phyloP scores from a whole-genome alignment of 37 sponge, comb jelly and placozoan species.

The Chondrosia reniformis region DNA sequence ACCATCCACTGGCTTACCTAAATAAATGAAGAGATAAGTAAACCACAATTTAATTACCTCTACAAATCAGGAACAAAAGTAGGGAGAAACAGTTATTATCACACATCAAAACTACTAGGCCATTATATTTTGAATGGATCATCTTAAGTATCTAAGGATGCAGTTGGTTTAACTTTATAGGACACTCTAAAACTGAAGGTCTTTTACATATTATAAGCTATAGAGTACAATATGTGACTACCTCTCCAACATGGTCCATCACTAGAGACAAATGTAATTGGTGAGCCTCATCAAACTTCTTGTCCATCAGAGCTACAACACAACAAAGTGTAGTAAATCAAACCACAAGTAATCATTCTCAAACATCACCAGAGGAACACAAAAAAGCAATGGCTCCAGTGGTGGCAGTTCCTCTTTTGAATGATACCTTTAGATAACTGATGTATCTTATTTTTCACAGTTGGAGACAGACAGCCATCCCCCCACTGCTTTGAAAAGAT shows the following conservation, averaged over 20 bases:
- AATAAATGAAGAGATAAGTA: neutral
- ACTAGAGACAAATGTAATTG: constrained; percentile 56
- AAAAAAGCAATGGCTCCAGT: neutral
- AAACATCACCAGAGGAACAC: neutral
- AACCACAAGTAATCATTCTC: neutral
- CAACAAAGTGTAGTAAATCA: neutral
- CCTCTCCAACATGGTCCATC: constrained; percentile 70
- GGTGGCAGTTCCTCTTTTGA: neutral
- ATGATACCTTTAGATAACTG: constrained; percentile 25
- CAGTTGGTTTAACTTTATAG: neutral
- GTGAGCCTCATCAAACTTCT: constrained; percentile 29
- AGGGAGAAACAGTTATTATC: neutral
- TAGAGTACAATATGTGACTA: neutral
- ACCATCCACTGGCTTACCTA: constrained; percentile 72
- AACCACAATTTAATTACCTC: no score
- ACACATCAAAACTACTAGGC: neutral
- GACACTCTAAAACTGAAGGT: neutral
- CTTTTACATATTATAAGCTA: no score
- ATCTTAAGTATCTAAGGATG: no score
- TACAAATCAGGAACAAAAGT: neutral
- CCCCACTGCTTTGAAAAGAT: constrained; percentile 28
- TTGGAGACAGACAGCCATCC: constrained; percentile 3
- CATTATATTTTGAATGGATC: neutral
- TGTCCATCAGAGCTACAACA: constrained; percentile 32
- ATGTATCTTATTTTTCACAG: constrained; percentile 8